A percentile compares a stretch with the other conserved stretches of the same genome.
These are phyloP conservation scores for Upupa epops DNA, from an alignment of 2,113 vertebrate species.

Conservation along the genomic window DNA sequence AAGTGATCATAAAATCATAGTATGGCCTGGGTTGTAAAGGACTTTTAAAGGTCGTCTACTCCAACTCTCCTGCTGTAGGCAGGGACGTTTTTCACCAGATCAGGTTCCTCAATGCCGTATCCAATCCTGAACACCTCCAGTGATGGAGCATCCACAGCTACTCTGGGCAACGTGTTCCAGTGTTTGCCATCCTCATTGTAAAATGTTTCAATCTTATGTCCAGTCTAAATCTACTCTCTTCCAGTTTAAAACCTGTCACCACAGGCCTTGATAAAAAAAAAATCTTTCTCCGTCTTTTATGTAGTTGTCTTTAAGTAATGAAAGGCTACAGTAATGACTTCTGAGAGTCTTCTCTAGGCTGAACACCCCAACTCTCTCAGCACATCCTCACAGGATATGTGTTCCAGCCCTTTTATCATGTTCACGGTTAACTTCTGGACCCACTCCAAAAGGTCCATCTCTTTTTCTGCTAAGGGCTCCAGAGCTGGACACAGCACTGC, in stretches of 20 bases:
- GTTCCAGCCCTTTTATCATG: not conserved
- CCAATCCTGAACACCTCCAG: not conserved
- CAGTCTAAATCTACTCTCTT: not conserved
- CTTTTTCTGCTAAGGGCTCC: not conserved
- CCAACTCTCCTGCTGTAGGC: not conserved
- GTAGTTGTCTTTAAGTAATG: not conserved
- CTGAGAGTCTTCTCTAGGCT: not conserved
- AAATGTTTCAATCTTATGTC: not conserved
- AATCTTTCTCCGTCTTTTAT: not conserved
- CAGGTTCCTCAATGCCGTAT: not conserved
- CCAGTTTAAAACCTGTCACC: not conserved
- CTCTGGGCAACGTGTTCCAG: not conserved
- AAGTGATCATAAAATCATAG: not conserved
- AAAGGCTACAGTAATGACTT: not conserved
- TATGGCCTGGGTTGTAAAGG: not conserved
- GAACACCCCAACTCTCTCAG: not conserved
- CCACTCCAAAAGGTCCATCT: fast-evolving
- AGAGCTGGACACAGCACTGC: not conserved
- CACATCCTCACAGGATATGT: not conserved
- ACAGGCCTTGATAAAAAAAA: not conserved
- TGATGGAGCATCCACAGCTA: not conserved
- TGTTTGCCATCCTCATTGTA: not conserved
- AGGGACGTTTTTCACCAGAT: not conserved
- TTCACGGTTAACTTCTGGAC: not conserved
- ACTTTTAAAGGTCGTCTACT: not conserved